Base-by-base conservation (phyloP, 1,140 invertebrate species). In the Antheraea mylitta region DNA sequence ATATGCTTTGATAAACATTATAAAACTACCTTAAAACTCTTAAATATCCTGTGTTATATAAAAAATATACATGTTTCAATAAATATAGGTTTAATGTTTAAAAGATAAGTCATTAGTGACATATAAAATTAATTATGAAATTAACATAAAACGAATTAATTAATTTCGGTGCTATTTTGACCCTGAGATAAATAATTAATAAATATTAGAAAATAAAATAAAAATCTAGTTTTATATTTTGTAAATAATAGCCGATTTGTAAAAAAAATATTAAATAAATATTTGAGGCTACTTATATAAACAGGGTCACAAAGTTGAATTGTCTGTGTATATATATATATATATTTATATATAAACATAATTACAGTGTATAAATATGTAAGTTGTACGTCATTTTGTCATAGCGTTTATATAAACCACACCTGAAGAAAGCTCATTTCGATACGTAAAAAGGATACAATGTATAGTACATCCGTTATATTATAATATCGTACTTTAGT, bases 401-500 rank as follows among this genome's bases (percentile, higher is more conserved):
- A 77, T 89, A 91, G 87, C 86, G 89, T 90, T 90, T 91, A 89
- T 85, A 0, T 82, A 83, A 78, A 85, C 79, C 89, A 91, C 89
- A 91, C 89, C 89, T 91, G 89, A 91, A 86, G 67, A 89, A 90
- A 85, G 89, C 89, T 91, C 89, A 91, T 79, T 83, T 78, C 75
- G 72, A 71, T 73, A 67, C 60, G 30, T 61, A 61, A 22, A 16
- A 16, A 61, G 11, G 22, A 10, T n/a, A 53, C 9, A 22, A 36
- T 60, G 18, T 61, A 22, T 13, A 61, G 16, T 61, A 30, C 19
- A 61, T 61, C 3, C 16, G 16, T 11, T 61, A 61, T 61, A 61
- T 30, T 61, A 36, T 61, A 22, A 61, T 36, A 36, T 30, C 9
- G 22, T 61, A 30, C 11, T 61, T 30, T 5, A 13, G 60, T 22